Conservation (phyloP, 2,888 invertebrate species). For the Ephialtes manifestator region DNA sequence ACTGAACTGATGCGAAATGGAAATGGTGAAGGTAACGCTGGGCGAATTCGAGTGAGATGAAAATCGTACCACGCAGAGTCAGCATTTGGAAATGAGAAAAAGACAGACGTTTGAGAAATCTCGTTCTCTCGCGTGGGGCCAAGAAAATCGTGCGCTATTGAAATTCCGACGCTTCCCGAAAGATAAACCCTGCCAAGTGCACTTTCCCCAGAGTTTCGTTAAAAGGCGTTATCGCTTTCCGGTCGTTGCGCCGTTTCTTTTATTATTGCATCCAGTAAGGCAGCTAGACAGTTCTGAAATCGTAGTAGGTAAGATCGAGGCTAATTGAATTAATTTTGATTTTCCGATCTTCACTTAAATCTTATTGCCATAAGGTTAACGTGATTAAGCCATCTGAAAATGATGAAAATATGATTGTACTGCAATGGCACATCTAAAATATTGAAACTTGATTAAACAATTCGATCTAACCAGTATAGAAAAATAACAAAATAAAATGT, state of each 20-base stretch:
- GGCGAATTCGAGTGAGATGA: conserved; percentile 7
- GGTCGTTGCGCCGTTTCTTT: conserved; percentile 75
- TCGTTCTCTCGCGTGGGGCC: conserved; percentile 33
- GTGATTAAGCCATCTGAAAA: too few species aligned
- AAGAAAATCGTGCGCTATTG: conserved; percentile 73
- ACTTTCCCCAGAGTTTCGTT: conserved; percentile 75
- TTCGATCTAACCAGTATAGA: too few species aligned
- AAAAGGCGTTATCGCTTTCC: conserved; percentile 78
- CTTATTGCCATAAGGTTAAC: too few species aligned
- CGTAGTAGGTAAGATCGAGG: conserved; percentile 1
- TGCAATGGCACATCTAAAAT: too few species aligned
- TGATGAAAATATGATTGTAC: too few species aligned
- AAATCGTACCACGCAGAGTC: neutral
- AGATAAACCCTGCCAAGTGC: conserved; percentile 76
- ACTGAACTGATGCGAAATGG: neutral
- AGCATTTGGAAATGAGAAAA: conserved; percentile 42
- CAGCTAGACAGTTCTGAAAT: conserved; percentile 28
- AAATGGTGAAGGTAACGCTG: neutral
- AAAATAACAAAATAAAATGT: too few species aligned
- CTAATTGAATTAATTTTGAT: neutral
- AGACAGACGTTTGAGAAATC: conserved; percentile 17
- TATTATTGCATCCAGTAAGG: conserved; percentile 50
- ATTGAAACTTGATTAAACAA: too few species aligned
- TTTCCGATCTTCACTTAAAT: neutral
- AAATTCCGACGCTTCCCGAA: conserved; percentile 71